A percentile compares a stretch with the other conserved stretches of the same genome.
These are phyloP conservation scores for Pipistrellus pipistrellus DNA, from an alignment of 2,797 vertebrate species.

Conservation along the genomic window DNA sequence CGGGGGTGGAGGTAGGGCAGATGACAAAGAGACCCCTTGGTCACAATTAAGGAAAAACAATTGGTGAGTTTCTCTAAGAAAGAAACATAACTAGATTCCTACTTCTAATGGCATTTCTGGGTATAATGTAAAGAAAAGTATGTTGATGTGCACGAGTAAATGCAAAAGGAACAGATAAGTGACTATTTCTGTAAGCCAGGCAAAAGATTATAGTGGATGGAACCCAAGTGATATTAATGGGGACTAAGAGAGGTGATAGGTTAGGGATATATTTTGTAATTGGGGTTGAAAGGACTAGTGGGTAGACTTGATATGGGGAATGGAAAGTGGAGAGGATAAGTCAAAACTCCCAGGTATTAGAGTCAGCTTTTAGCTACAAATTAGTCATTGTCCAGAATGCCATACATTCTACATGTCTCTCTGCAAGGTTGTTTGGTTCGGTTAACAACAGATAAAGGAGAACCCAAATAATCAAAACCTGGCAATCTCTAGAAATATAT, in stretches of 20 bases:
- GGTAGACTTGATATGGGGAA: neutral
- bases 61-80: neutral
- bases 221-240: neutral
- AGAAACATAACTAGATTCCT: neutral
- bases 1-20: rapidly evolving
- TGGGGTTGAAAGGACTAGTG: neutral
- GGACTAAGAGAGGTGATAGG: neutral
- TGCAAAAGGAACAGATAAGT: neutral
- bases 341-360: neutral
- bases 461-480: neutral
- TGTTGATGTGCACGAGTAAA: neutral
- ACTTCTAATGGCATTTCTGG: neutral
- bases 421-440: neutral
- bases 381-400: neutral
- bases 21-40: neutral
- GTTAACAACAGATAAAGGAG: neutral
- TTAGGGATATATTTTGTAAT: neutral
- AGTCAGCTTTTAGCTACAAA: neutral
- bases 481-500: neutral
- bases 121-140: neutral
- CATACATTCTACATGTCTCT: neutral
- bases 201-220: neutral
- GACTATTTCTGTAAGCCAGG: neutral
- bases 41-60: neutral
- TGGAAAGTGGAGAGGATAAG: neutral